Evolutionary conservation across 1,140 invertebrate genomes (phyloP), one percentile per base, ranked within the genome.

Genomic region (Cecropterus lyciades): DNA sequence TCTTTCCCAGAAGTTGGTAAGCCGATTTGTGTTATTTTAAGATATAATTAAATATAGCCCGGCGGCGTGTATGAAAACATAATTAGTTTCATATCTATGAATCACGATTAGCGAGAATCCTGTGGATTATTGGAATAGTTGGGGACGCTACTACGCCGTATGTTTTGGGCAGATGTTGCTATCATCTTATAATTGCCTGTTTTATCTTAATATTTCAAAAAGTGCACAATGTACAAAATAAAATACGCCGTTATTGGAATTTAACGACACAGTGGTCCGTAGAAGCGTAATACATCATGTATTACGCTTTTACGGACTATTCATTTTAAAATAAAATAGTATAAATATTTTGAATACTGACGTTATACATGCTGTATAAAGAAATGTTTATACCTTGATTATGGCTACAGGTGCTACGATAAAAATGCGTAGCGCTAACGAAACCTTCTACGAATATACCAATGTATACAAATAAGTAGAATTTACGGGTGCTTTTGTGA

Each of bases 41-140:
- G 86, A 83, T 86, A 84, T 87, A 87, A 89, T 91, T 89, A 91
- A 86, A 89, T 88, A 84, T 89, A 91, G 88, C 87, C 78, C 80
- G 69, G 71, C 69, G 75, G 72, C 72, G 20, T 82, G 84, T 83
- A 85, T 87, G 81, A 85, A 85, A 83, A 84, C 69, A 80, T 91
- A 87, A 88, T 89, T 86, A 87, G 82, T 86, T 79, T 79, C 75
- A 88, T 87, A 84, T 82, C 79, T 70, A 71, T 89, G 85, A 88
- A 67, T 88, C 83, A 87, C 64, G 42, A 62, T 75, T 77, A 74
- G 67, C 66, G 72, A 67, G 79, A 79, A 81, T 69, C 64, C 48
- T 67, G 60, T 33, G 55, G 45, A 55, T 81, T 77, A 71, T 56
- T 49, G 63, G 75, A 81, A 79, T 75, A 82, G 72, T 79, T 76